Evolutionary conservation across 1,140 invertebrate species (phyloP), one percentile per base, ranked within the genome.

Genomic region (Chlorops oryzae): DNA sequence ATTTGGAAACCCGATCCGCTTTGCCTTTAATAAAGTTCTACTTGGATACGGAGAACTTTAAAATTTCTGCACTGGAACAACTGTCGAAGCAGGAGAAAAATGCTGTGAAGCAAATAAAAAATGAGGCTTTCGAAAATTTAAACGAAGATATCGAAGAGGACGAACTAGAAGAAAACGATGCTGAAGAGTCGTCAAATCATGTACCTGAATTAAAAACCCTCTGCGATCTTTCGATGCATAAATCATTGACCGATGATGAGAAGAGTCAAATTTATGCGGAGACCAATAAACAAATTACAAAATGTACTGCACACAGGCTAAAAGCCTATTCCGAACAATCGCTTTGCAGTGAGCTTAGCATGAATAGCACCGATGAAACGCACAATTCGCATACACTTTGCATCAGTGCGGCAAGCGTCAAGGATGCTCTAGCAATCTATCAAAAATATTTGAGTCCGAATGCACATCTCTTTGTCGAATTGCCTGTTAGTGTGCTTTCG

Each of bases 41-140:
- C 80, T 61, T 87, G 47, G 86, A 88, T 64, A 80, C 84, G 13
- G 82, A 87, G 55, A 84, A 81, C 61, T 80, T 87, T 22, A 70
- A 67, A 43, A 54, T 61, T 9, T 61, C 65, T 3, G 63, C 63
- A 7, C 27, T 58, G 2, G 48, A 52, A 21, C 54, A 61, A 21
- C 38, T 45, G 22, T 13, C 7, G 47, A 56, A 17, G 50, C 20
- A 22, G 25, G 49, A 47, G 32, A 28, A 42, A 42, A 44, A 25
- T 34, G 10, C 10, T 38, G 15, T 15, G 21, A 22, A 22, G 17
- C n/a, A 39, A 15, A 13, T 25, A 37, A 51, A 7, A 20, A 5
- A 12, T 20, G 41, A 43, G 23, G 12, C 5, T 5, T 5, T 18
- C 22, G 41, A 43, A 13, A 20, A 37, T 15, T n/a, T n/a, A n/a